Conservation (phyloP, 2,113 vertebrate species). For the Mesembrinibis cayennensis region DNA sequence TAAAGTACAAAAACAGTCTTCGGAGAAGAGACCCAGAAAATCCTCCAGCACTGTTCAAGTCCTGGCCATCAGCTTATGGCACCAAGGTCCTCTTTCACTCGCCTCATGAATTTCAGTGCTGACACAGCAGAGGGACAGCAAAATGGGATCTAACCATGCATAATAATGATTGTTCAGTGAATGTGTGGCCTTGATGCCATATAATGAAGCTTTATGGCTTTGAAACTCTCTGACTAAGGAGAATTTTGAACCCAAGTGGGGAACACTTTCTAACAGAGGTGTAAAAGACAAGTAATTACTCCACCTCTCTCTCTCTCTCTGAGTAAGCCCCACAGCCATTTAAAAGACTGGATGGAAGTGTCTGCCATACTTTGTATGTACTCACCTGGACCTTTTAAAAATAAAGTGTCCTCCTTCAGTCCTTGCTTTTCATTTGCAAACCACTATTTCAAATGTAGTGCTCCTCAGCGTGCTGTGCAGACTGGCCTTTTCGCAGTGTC, state of each 20-base stretch:
- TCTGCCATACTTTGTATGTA: not conserved
- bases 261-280: not conserved
- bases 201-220: not conserved
- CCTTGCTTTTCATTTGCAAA: not conserved
- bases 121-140: accelerated
- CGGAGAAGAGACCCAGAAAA: not conserved
- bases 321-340: not conserved
- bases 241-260: not conserved
- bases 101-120: not conserved
- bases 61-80: not conserved
- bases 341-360: not conserved
- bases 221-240: not conserved
- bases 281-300: not conserved
- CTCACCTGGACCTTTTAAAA: not conserved
- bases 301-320: not conserved
- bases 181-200: not conserved
- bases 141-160: not conserved
- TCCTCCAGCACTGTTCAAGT: not conserved
- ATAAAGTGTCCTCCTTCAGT: not conserved
- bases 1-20: not conserved
- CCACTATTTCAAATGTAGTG: not conserved
- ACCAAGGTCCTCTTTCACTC: not conserved
- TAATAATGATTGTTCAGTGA: not conserved
- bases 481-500: not conserved
- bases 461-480: not conserved